Percentiles rank a stretch among this genome's conserved stretches.
Evolutionary conservation across 2,888 invertebrate species (phyloP).

Genomic region (Allacma fusca): DNA sequence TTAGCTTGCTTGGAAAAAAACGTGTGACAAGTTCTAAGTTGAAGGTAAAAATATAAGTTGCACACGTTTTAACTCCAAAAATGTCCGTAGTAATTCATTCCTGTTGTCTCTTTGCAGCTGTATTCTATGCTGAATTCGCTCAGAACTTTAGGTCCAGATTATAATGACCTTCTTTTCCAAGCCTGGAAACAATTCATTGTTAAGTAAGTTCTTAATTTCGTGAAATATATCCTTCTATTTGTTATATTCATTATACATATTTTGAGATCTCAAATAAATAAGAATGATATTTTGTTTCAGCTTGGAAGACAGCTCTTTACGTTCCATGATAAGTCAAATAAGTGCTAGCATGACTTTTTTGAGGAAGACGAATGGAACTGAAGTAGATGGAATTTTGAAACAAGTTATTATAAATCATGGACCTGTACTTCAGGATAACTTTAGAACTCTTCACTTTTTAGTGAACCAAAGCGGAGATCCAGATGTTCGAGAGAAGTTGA

Average conservation of each 20-base stretch:
- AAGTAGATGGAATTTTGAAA: conserved; percentile 48
- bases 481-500: background rate
- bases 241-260: background rate
- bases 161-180: conserved; percentile 43
- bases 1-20: conserved; percentile 29
- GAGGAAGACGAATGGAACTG: conserved; percentile 1
- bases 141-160: conserved; percentile 44
- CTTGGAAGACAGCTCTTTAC: conserved; percentile 47
- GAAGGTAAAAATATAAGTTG: conserved; percentile 27
- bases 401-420: conserved; percentile 31
- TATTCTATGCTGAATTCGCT: conserved; percentile 54
- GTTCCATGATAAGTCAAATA: conserved; percentile 49
- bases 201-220: conserved; percentile 43
- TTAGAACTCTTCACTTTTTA: conserved; percentile 22
- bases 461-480: background rate
- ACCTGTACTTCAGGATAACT: background rate
- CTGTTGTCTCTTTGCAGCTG: conserved; percentile 48
- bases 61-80: no score
- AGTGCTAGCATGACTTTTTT: conserved; percentile 49
- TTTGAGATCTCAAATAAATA: background rate
- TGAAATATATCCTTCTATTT: no score
- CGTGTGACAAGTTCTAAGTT: conserved; percentile 26
- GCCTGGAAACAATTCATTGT: conserved; percentile 51
- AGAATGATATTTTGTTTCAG: conserved; percentile 39
- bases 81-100: no score